Evolutionary conservation across 2,888 invertebrate genomes (phyloP).

Genomic region (Zaprionus lineosus): DNA sequence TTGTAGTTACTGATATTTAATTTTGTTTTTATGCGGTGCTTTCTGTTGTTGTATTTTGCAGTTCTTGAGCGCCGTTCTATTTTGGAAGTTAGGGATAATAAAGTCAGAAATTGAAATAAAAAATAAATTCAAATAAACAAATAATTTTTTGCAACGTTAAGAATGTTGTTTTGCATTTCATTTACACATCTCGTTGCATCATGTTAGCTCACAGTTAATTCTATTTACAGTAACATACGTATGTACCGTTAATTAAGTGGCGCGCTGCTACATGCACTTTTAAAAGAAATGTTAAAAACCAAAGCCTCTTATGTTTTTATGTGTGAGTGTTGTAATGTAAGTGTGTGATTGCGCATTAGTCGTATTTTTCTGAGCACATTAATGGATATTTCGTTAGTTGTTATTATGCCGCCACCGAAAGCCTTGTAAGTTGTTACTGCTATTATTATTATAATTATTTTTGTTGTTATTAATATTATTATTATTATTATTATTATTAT

Average conservation of each 20-base stretch:
- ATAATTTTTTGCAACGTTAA: slow-evolving; percentile 12
- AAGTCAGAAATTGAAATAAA: slow-evolving; percentile 37
- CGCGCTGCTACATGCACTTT: slow-evolving; percentile 24
- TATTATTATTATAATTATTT: background rate
- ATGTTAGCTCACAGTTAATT: slow-evolving; percentile 30
- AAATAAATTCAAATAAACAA: slow-evolving; percentile 32
- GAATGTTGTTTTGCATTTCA: slow-evolving; percentile 17
- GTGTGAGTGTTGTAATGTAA: slow-evolving; percentile 4
- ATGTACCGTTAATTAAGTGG: slow-evolving; percentile 19
- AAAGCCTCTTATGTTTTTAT: slow-evolving; percentile 61
- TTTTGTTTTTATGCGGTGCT: slow-evolving; percentile 80
- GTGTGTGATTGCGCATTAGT: slow-evolving; percentile 36
- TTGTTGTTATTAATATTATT: slow-evolving; percentile 17
- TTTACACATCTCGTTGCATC: slow-evolving; percentile 43
- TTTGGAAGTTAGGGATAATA: background rate
- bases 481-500: slow-evolving; percentile 26
- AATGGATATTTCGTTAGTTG: slow-evolving; percentile 49
- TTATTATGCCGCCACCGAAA: slow-evolving; percentile 63
- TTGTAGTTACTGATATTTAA: slow-evolving; percentile 26
- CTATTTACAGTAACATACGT: slow-evolving; percentile 25
- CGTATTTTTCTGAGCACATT: slow-evolving; percentile 51
- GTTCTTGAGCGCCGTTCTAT: slow-evolving; percentile 82
- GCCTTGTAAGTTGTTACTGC: slow-evolving; percentile 10
- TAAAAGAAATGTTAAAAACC: slow-evolving; percentile 49
- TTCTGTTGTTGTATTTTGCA: slow-evolving; percentile 83